These are phyloP conservation scores for Napeogenes inachia DNA, from an alignment of 2,888 invertebrate genomes.

Conservation along the genomic window DNA sequence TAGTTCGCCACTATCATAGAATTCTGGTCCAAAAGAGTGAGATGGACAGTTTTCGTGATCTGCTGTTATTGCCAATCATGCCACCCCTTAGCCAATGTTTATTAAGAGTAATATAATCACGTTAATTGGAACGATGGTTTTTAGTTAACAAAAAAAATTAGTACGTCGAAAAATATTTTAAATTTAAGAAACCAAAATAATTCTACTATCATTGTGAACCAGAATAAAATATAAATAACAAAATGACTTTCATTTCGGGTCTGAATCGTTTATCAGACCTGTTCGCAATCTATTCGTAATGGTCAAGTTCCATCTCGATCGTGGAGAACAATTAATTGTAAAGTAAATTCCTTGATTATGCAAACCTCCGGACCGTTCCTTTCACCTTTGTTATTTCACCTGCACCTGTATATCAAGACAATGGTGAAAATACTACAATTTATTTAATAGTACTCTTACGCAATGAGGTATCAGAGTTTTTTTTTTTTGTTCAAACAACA, in stretches of 20 bases:
- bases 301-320: slow-evolving; percentile 11
- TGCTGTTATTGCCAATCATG: neutral
- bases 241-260: neutral
- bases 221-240: neutral
- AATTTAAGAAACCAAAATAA: neutral
- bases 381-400: slow-evolving; percentile 24
- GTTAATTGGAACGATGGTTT: too few species aligned
- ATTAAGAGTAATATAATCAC: neutral
- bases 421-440: slow-evolving; percentile 22
- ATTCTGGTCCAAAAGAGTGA: neutral
- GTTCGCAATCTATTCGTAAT: slow-evolving; percentile 3
- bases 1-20: neutral
- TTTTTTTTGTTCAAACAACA: neutral
- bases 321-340: slow-evolving; percentile 25
- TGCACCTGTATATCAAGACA: slow-evolving; percentile 19
- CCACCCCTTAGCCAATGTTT: neutral
- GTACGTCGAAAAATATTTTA: too few species aligned
- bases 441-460: slow-evolving; percentile 9
- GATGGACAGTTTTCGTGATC: neutral
- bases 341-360: slow-evolving; percentile 22
- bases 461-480: neutral
- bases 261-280: slow-evolving; percentile 1
- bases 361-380: slow-evolving; percentile 20
- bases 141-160: too few species aligned
- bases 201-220: neutral